phyloP scores from a whole-genome alignment of 2,113 vertebrate genomes.

The Mesembrinibis cayennensis region DNA sequence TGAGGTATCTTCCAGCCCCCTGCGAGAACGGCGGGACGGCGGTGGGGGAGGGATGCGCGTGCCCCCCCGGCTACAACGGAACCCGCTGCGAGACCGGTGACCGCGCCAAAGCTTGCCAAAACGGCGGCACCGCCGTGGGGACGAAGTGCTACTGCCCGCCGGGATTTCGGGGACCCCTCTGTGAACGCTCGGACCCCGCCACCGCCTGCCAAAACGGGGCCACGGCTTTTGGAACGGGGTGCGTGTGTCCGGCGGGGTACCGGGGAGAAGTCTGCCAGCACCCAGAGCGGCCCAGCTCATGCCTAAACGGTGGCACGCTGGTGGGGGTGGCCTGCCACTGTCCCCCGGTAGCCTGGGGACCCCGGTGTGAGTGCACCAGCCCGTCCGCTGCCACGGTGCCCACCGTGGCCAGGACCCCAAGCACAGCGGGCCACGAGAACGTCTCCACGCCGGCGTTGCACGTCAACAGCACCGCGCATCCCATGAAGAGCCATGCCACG shows the following conservation, averaged over 20 bases:
- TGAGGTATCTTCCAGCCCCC: not conserved
- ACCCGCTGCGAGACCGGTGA: rapidly evolving
- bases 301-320: not conserved
- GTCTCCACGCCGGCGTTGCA: rapidly evolving
- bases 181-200: rapidly evolving
- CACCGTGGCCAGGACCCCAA: not conserved
- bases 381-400: not conserved
- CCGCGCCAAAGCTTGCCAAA: not conserved
- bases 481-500: rapidly evolving
- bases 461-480: rapidly evolving
- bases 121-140: not conserved
- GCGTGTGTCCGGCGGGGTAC: not conserved
- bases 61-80: not conserved
- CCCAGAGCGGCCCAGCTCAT: rapidly evolving
- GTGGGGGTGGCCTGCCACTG: not conserved
- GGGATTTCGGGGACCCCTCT: not conserved
- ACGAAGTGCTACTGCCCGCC: not conserved
- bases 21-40: not conserved
- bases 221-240: not conserved
- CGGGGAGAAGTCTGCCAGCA: not conserved
- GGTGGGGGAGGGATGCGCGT: not conserved
- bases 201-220: not conserved
- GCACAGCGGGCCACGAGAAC: rapidly evolving
- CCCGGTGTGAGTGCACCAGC: not conserved
- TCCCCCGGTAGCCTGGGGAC: not conserved